phyloP scores from a whole-genome alignment of 2,888 invertebrate species.

The Aleiodes testaceus region DNA sequence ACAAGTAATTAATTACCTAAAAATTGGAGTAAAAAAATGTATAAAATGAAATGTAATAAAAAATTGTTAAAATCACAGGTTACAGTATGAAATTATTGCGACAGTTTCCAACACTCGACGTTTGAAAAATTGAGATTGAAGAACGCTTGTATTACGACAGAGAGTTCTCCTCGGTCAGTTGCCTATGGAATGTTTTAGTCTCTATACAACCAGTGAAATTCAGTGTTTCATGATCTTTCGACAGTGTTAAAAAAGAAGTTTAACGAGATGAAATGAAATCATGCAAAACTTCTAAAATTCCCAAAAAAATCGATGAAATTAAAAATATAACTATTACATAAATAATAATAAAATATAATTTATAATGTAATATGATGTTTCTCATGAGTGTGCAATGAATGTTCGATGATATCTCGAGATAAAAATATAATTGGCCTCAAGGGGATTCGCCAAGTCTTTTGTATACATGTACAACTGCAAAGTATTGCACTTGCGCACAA shows the following conservation, averaged over 20 bases:
- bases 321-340: constrained; percentile 12
- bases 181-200: constrained; percentile 51
- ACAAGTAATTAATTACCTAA: too few species aligned
- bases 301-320: too few species aligned
- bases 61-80: constrained; percentile 21
- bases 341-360: constrained; percentile 17
- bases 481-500: constrained; percentile 12
- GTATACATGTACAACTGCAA: background rate
- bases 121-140: constrained; percentile 50
- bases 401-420: constrained; percentile 31
- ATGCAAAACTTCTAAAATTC: too few species aligned
- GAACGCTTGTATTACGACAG: constrained; percentile 50
- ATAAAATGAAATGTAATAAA: too few species aligned
- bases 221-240: constrained; percentile 20
- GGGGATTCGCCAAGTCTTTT: constrained; percentile 31
- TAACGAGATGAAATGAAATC: constrained; percentile 22
- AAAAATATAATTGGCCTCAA: constrained; percentile 35
- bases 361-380: constrained; percentile 32
- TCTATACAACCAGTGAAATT: constrained; percentile 22
- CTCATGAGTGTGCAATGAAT: constrained; percentile 28
- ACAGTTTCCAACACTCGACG: constrained; percentile 46
- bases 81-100: constrained; percentile 40
- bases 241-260: constrained; percentile 36
- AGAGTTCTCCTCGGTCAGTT: constrained; percentile 55
- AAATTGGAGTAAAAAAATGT: too few species aligned